Base-by-base conservation (phyloP, 2,113 vertebrate species). In the Hippoglossus stenolepis region DNA sequence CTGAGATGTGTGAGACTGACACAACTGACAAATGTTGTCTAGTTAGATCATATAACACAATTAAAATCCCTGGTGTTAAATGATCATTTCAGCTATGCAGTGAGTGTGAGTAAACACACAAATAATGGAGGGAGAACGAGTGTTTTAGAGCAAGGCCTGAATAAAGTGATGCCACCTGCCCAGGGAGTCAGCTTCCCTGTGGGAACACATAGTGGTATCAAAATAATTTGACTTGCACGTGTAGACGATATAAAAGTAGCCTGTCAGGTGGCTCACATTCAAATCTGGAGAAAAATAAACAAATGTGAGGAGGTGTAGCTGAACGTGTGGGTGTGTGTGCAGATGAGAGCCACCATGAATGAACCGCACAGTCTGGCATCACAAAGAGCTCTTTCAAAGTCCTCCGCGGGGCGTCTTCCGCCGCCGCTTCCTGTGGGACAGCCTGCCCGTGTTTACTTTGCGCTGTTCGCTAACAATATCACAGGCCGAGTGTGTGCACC, bases 321-420 rank as follows among this genome's bases (percentile, higher is more conserved):
- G 62, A 2, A 45, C 3, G 45, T 26, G 56, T 71, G 71, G 2
- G 13, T 28, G 45, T 26, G 1, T 73, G 69, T 53, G 54, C 56
- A 26, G 65, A 75, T 77, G 26, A 69, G 31, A 2, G 31, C 45
- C 5, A 8, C 58, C 68, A 73, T 85, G 82, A 84, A 87, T 79
- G 83, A 73, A 81, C 5, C 59, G 23, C 81, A 84, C 82, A 89
- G 86, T 81, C 73, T 69, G 62, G 54, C 64, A 60, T 73, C 82
- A 91, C 87, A 90, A 89, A 91, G 89, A 59, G 70, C 66, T 60
- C 86, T 93, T 91, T 87, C 61, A 83, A 61, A 80, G 76, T 53
- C 18, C 90, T 65, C 87, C 54, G 61, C 87, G 86, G 90, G 90
- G 87, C 83, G 89, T 84, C 89, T 87, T 90, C 86, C 91, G 90